These are phyloP conservation scores for Bufotes viridis DNA, from an alignment of 2,797 vertebrate genomes.

Conservation along the genomic window DNA sequence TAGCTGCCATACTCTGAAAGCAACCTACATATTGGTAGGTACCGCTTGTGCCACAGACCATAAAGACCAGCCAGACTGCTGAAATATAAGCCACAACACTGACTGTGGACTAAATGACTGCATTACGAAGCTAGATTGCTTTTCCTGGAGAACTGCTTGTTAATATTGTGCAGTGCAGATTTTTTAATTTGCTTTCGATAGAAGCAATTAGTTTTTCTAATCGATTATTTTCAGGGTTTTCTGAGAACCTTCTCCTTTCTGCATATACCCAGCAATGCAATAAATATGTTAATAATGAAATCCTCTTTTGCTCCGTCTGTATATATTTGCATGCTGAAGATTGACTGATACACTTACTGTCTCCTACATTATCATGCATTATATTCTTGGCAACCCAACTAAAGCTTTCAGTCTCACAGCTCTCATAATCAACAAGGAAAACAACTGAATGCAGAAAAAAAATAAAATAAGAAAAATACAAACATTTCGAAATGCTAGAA, in stretches of 20 bases:
- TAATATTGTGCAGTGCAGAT: background rate
- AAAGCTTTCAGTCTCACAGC: too few relatives aligned
- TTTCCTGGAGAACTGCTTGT: background rate
- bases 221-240: background rate
- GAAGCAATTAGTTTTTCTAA: background rate
- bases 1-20: too few relatives aligned
- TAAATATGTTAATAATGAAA: conserved; percentile 8
- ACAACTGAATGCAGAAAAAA: background rate
- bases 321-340: background rate
- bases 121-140: background rate
- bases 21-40: too few relatives aligned
- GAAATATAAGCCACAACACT: too few relatives aligned
- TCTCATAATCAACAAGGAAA: background rate
- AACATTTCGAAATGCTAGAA: background rate
- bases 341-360: background rate
- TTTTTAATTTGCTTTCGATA: background rate
- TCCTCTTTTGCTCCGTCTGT: background rate
- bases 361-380: background rate
- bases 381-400: conserved; percentile 10
- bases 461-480: background rate
- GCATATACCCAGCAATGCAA: background rate
- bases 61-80: too few relatives aligned
- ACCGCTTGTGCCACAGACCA: too few relatives aligned
- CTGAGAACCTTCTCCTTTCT: background rate
- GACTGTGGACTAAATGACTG: background rate